These are phyloP conservation scores for Spilogale gracilis DNA, from an alignment of 2,113 vertebrate genomes.

Conservation along the genomic window DNA sequence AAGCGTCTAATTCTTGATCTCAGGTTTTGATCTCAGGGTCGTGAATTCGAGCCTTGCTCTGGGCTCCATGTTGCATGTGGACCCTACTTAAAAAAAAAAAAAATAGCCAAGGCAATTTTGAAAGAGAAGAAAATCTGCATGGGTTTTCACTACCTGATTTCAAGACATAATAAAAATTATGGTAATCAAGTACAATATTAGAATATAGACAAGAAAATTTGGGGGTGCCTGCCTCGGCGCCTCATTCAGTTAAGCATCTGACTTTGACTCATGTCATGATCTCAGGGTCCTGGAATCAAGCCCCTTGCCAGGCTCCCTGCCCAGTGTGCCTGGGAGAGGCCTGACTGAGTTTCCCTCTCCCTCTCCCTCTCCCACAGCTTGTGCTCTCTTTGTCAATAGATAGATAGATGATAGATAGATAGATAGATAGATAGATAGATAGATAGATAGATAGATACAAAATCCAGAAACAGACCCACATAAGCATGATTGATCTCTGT, in stretches of 20 bases:
- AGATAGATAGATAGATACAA: no score
- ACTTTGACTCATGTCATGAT: not conserved
- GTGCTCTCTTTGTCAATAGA: not conserved
- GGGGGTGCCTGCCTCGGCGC: not conserved
- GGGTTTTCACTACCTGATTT: not conserved
- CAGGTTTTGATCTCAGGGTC: not conserved
- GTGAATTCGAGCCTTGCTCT: not conserved
- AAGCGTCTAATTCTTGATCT: not conserved
- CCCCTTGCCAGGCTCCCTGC: not conserved
- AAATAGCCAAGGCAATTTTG: not conserved
- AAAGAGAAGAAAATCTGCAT: not conserved
- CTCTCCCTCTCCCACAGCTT: not conserved
- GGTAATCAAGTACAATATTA: not conserved
- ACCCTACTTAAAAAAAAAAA: not conserved
- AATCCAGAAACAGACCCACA: not conserved
- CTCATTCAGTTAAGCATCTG: not conserved
- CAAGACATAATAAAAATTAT: not conserved
- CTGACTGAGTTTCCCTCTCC: not conserved
- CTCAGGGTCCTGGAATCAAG: not conserved
- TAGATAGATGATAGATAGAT: not conserved
- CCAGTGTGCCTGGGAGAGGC: not conserved
- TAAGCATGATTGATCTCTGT: not conserved
- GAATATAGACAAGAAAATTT: not conserved
- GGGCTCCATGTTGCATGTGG: not conserved
- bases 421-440: not conserved